These are phyloP conservation scores for Loxodonta africana DNA, from an alignment of 2,113 vertebrate genomes.

Conservation along the genomic window DNA sequence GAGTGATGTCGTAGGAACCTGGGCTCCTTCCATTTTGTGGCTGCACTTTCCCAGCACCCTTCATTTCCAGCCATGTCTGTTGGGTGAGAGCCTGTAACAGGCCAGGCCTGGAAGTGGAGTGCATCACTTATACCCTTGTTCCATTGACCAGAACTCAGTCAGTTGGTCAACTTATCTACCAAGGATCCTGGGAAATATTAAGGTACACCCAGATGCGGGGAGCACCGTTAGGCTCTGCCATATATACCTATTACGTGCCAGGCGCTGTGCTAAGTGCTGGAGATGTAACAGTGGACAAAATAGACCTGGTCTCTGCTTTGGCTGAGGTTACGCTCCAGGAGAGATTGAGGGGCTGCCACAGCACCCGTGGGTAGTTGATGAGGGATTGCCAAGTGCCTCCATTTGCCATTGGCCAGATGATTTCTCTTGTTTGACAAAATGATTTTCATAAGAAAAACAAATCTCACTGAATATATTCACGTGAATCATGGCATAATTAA, in stretches of 20 bases:
- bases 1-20: background rate
- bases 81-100: background rate
- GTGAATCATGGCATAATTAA: background rate
- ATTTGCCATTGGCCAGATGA: background rate
- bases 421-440: constrained; percentile 44
- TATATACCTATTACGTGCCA: background rate
- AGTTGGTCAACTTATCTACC: background rate
- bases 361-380: background rate
- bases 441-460: background rate
- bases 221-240: background rate
- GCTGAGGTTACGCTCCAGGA: background rate
- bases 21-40: background rate
- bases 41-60: background rate
- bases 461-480: background rate
- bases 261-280: no score
- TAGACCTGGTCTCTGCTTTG: background rate
- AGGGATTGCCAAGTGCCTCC: background rate
- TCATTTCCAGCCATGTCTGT: background rate
- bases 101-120: background rate
- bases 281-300: no score
- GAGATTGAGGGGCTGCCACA: background rate
- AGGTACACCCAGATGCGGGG: background rate
- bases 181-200: background rate
- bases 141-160: background rate
- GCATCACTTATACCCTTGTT: background rate